Base-by-base conservation (phyloP, 2,888 invertebrate genomes). In the Ophion obscuratus region DNA sequence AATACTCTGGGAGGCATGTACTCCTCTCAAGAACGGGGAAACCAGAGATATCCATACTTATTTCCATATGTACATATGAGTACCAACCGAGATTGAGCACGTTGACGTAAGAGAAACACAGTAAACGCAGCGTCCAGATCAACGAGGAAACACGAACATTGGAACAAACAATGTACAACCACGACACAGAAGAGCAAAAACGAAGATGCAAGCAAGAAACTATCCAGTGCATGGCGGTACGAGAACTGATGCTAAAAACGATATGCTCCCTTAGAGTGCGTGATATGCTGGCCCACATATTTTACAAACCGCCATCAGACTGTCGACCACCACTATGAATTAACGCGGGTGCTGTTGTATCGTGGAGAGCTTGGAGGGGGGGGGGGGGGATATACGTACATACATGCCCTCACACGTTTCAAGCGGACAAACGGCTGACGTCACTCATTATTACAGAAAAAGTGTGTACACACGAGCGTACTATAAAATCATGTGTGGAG, bases 381-480 rank as follows among this genome's bases (percentile, higher is more conserved):
- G 9, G 40, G 6, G 9, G 7, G 40, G 6, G 7, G 9, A 40
- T 40, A 40, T 40, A 40, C 40, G 9, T 7, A 9, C 40, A 9
- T 9, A 40, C 9, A 40, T 9, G 40, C 83, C 83, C 84, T 84
- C 82, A 77, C 87, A 62, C 36, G 62, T 57, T 27, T 67, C 70
- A 61, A 84, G 40, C 64, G 68, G 76, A 77, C 89, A 84, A 90
- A 89, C 81, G 87, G 87, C 85, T 91, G 91, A 91, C 91, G 91
- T 86, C 88, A 90, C 87, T 89, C 89, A 83, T 88, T 88, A 89
- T 89, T 88, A 89, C 24, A 88, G 88, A 87, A 89, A 88, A 88
- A 61, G 7, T 44, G 24, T 53, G 20, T 11, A 62, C 24, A 61
- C 66, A n/a, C 40, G 44, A 81, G 75, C 24, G 31, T 10, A 47